Evolutionary conservation across 2,113 vertebrate species (phyloP), one percentile per base, ranked within the genome.

Genomic region (Silurus glanis): DNA sequence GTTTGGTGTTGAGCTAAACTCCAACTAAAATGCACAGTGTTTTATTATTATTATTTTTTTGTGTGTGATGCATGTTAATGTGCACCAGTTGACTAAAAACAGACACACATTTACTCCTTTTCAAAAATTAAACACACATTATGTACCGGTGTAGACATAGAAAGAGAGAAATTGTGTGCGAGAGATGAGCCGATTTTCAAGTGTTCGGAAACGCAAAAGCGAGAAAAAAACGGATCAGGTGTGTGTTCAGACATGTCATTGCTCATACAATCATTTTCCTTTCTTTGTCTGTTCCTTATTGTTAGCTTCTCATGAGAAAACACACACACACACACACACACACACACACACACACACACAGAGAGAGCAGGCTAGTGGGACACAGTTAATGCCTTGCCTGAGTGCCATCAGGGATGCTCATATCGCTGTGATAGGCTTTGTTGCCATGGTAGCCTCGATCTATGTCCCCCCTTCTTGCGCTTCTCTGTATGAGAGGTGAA

Each of bases 381-480:
- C 89, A 83, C 76, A 83, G 87, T 90, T 90, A 89, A 89, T 89
- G 87, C 87, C 81, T 83, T 28, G 87, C 86, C 84, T 81, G 84
- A 83, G 89, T 67, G 82, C 87, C 89, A 87, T 90, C 86, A 87
- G 89, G 85, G 89, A 85, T 90, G 89, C 89, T 90, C 87, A 85
- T 90, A 88, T 89, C 83, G 56, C 85, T 89, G 78, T 80, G 89
- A 90, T 90, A 79, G 86, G 88, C 89, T 90, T 90, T 90, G 89
- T 90, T 90, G 84, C 89, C 89, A 90, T 90, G 89, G 89, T 81
- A 90, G 83, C 89, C 83, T 67, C 67, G 86, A 85, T 76, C 85
- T 85, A 75, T 80, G 71, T 85, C 83, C 66, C 64, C 83, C 82
- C 55, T 62, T 75, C 85, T 80, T 78, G 4, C 56, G 28, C 83